Evolutionary conservation across 2,888 invertebrate genomes (phyloP).

Genomic region (Acanthosepion esculentum): DNA sequence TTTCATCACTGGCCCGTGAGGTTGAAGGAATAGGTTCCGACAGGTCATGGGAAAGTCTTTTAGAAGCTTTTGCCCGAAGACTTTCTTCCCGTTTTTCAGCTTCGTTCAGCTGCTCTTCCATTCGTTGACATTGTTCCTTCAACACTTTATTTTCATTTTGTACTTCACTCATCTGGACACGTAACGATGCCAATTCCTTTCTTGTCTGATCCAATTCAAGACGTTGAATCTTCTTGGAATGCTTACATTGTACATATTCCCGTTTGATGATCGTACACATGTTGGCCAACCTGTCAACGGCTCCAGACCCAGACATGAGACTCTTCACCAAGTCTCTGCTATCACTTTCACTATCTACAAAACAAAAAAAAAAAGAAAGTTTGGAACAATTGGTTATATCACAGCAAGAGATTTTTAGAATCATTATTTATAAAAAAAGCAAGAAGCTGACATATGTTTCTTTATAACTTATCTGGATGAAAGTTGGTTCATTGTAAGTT

Average conservation of each 20-base stretch:
- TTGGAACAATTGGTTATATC: too few relatives aligned
- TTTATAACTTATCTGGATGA: too few relatives aligned
- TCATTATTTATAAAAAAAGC: too few relatives aligned
- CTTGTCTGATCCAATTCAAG: not conserved
- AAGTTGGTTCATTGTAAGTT: too few relatives aligned
- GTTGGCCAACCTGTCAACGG: not conserved
- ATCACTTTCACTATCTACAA: conserved; percentile 37
- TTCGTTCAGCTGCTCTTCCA: not conserved
- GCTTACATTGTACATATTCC: conserved; percentile 39
- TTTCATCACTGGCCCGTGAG: not conserved
- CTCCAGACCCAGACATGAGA: not conserved
- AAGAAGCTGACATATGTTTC: too few relatives aligned
- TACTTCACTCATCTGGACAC: not conserved
- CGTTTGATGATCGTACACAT: conserved; percentile 42
- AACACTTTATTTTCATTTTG: not conserved
- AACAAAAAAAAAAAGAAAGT: not conserved
- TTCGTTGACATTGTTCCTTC: not conserved
- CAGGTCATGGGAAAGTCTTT: not conserved
- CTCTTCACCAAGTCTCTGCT: not conserved
- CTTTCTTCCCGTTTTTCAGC: not conserved
- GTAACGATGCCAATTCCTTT: not conserved
- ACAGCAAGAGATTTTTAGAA: too few relatives aligned
- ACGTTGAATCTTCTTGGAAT: not conserved
- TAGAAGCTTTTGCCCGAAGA: not conserved
- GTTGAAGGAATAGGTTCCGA: not conserved